phyloP scores from a whole-genome alignment of 2,113 vertebrate species.

The Corapipo altera region DNA sequence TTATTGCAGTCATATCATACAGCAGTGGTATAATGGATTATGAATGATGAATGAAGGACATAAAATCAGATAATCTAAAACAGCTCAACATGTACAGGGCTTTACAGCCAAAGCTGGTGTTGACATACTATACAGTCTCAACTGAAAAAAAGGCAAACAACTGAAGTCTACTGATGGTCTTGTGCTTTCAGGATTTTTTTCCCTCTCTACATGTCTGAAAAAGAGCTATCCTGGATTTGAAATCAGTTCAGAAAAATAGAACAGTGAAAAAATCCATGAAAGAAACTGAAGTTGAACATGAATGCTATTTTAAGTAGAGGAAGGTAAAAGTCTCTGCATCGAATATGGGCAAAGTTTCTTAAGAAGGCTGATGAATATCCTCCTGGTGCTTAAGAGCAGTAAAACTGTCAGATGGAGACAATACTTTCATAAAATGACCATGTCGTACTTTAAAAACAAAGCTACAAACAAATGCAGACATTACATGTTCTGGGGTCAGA shows the following conservation, averaged over 20 bases:
- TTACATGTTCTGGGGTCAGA: not conserved
- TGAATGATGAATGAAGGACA: not conserved
- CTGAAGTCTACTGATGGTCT: not conserved
- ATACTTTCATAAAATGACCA: not conserved
- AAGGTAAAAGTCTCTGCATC: not conserved
- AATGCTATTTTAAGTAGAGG: not conserved
- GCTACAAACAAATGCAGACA: not conserved
- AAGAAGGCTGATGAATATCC: not conserved
- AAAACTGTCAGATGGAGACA: not conserved
- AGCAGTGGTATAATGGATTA: not conserved
- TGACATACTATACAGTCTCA: not conserved
- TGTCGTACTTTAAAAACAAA: not conserved
- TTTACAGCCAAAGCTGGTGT: not conserved
- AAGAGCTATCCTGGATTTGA: not conserved
- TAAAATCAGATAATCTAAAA: not conserved
- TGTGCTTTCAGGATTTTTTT: not conserved
- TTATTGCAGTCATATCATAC: not conserved
- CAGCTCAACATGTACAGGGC: not conserved
- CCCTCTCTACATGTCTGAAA: not conserved
- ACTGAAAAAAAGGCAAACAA: not conserved
- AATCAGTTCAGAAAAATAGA: not conserved
- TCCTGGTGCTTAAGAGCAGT: not conserved
- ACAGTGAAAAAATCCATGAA: not conserved
- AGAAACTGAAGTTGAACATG: not conserved
- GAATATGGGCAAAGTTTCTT: not conserved